Conservation (phyloP, 1,140 invertebrate species). For the Lanistes nyassanus region DNA sequence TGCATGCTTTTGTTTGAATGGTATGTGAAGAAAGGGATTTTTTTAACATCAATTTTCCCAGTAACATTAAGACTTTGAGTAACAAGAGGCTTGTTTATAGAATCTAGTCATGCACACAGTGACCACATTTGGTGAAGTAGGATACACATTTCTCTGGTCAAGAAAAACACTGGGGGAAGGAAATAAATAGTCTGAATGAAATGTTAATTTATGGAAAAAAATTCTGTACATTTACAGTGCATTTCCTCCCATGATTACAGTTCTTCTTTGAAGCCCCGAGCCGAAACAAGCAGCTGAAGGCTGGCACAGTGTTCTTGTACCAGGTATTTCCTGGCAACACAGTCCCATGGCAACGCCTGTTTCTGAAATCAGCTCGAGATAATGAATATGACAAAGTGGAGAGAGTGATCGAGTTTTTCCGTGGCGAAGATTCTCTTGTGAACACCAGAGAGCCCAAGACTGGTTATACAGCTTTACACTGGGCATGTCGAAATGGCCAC, state of each 20-base stretch:
- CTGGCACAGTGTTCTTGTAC: conserved; percentile 61
- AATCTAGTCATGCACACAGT: neutral
- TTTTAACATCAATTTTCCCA: too few species aligned
- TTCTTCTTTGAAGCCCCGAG: conserved; percentile 61
- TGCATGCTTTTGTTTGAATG: too few species aligned
- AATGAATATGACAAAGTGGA: conserved; percentile 60
- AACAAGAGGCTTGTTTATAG: too few species aligned
- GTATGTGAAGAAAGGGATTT: too few species aligned
- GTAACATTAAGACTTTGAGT: too few species aligned
- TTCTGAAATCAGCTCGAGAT: conserved; percentile 58
- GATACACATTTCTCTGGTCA: too few species aligned
- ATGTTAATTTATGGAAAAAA: too few species aligned
- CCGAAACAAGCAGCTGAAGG: conserved; percentile 60
- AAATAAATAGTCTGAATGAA: too few species aligned
- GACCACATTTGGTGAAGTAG: neutral
- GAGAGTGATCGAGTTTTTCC: conserved; percentile 62
- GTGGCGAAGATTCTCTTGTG: conserved; percentile 56
- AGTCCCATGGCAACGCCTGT: conserved; percentile 57
- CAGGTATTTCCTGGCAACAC: conserved; percentile 64
- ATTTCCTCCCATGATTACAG: conserved; percentile 38
- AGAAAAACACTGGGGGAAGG: neutral
- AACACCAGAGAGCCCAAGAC: conserved; percentile 60
- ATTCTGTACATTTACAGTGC: too few species aligned
- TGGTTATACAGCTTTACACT: conserved; percentile 62
- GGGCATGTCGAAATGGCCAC: conserved; percentile 58